phyloP scores from a whole-genome alignment of 2,797 vertebrate genomes.

The Oryzias dopingdopingensis region DNA sequence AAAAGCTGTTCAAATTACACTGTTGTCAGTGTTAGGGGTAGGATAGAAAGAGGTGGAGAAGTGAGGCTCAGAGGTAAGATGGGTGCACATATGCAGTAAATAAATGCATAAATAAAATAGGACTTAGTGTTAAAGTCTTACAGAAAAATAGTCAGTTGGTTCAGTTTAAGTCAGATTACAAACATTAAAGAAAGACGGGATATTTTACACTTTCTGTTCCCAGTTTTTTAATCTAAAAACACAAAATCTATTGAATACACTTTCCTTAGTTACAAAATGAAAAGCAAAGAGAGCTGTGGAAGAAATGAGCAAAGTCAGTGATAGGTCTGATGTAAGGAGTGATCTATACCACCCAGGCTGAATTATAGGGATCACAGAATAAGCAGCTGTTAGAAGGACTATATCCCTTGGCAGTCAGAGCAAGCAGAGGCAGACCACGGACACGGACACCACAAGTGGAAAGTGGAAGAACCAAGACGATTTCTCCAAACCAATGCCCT shows the following conservation, averaged over 20 bases:
- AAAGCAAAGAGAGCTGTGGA: slow-evolving; percentile 26
- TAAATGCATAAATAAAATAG: no score
- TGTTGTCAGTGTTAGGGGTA: slow-evolving; percentile 80
- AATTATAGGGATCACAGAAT: slow-evolving; percentile 51
- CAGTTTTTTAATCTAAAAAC: slow-evolving; percentile 8
- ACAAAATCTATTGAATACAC: slow-evolving; percentile 7
- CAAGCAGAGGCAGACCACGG: slow-evolving; percentile 48
- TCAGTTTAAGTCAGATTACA: no score
- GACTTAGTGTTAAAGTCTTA: no score
- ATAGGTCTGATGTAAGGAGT: slow-evolving; percentile 29
- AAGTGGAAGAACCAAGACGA: slow-evolving; percentile 68
- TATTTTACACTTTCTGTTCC: neutral
- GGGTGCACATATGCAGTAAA: slow-evolving; percentile 1
- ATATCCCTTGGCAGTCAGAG: slow-evolving; percentile 44
- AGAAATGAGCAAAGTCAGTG: slow-evolving; percentile 48
- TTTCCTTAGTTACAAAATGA: slow-evolving; percentile 22
- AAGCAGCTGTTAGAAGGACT: slow-evolving; percentile 52
- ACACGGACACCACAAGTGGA: slow-evolving; percentile 74
- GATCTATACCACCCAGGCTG: slow-evolving; percentile 57
- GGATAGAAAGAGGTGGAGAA: slow-evolving; percentile 28
- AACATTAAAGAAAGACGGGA: neutral
- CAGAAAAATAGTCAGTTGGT: no score
- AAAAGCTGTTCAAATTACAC: slow-evolving; percentile 92
- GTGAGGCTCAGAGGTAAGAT: slow-evolving; percentile 15
- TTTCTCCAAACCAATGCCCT: slow-evolving; percentile 51